Evolutionary conservation across 2,888 invertebrate genomes (phyloP).

Genomic region (Pyrocoelia pectoralis): DNA sequence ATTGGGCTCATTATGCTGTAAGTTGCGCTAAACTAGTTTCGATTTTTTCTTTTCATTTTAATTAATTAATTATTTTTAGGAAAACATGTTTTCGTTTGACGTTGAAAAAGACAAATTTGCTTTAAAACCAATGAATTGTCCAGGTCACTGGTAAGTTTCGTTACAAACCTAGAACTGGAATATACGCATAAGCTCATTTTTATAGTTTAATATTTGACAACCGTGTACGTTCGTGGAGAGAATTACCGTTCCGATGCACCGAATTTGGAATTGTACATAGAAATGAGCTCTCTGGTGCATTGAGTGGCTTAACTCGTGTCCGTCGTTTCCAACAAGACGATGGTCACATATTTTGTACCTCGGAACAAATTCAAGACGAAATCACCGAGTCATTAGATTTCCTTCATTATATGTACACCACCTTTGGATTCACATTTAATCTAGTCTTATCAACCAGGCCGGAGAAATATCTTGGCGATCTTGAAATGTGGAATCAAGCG

Average conservation of each 20-base stretch:
- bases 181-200: neutral
- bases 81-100: conserved; percentile 97
- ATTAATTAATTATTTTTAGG: conserved; percentile 59
- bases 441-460: conserved; percentile 94
- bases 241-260: conserved; percentile 92
- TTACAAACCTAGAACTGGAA: too few relatives aligned
- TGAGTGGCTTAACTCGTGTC: conserved; percentile 95
- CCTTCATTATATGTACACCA: conserved; percentile 82
- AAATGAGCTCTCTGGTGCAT: conserved; percentile 92
- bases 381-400: conserved; percentile 89
- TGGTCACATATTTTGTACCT: conserved; percentile 97
- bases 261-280: conserved; percentile 99
- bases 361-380: conserved; percentile 86
- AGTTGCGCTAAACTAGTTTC: conserved; percentile 44
- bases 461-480: conserved; percentile 90
- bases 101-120: conserved; percentile 96
- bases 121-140: conserved; percentile 99
- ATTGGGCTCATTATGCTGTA: conserved; percentile 96
- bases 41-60: neutral
- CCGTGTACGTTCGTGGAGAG: conserved; percentile 90
- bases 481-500: conserved; percentile 88
- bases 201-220: conserved; percentile 78
- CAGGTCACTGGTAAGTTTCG: conserved; percentile 89
- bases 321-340: conserved; percentile 99
- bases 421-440: conserved; percentile 95